Conservation (phyloP, 92 coral and sea anemone species). For the Porites evermanni region DNA sequence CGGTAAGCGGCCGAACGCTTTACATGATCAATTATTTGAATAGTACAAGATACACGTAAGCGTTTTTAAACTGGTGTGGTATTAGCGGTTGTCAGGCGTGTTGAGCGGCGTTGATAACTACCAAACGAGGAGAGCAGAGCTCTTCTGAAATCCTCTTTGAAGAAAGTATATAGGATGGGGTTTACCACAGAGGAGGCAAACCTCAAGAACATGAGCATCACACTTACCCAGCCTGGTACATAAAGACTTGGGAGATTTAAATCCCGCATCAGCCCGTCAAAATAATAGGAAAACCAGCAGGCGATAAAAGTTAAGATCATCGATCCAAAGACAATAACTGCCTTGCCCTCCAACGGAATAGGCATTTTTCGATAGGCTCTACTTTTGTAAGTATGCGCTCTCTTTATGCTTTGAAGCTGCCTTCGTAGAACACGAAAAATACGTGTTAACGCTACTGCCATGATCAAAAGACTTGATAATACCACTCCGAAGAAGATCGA, state of each 20-base stretch:
- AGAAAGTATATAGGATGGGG: constrained; percentile 76
- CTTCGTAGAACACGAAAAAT: constrained; percentile 40
- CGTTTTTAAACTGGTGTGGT: neutral
- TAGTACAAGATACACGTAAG: too few species aligned
- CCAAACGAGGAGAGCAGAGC: constrained; percentile 51
- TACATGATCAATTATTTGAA: too few species aligned
- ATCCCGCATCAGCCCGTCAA: constrained; percentile 61
- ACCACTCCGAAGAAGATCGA: constrained; percentile 40
- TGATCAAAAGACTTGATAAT: constrained; percentile 20
- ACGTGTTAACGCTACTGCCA: constrained; percentile 13
- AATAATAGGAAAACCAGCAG: constrained; percentile 82
- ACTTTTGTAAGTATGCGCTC: constrained; percentile 22
- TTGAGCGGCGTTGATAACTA: constrained; percentile 5
- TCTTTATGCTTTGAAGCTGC: constrained; percentile 43
- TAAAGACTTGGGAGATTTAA: constrained; percentile 31
- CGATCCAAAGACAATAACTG: constrained; percentile 69
- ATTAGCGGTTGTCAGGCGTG: neutral
- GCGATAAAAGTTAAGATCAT: constrained; percentile 74
- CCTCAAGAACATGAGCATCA: constrained; percentile 64
- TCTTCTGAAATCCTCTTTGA: constrained; percentile 82
- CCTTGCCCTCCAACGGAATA: constrained; percentile 65
- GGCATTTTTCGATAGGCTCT: constrained; percentile 16
- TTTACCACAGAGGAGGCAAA: constrained; percentile 69
- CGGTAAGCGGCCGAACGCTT: too few species aligned
- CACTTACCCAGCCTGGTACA: constrained; percentile 54